These are phyloP conservation scores for Noctua pronuba DNA, from an alignment of 2,888 invertebrate genomes.

Conservation along the genomic window DNA sequence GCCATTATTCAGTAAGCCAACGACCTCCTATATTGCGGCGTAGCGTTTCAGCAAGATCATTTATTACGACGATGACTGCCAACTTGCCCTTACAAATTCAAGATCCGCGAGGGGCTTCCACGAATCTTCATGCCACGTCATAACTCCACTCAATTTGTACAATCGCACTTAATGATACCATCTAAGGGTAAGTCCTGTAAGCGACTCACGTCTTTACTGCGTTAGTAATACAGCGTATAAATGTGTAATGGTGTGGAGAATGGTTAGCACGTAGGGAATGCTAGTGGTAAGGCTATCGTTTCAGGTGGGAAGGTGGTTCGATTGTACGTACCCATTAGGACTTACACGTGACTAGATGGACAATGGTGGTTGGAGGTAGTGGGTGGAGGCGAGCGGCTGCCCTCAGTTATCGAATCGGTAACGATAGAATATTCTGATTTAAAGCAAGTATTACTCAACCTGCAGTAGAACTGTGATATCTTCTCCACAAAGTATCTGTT, in stretches of 20 bases:
- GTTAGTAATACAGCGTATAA: conserved; percentile 66
- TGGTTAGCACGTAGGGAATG: conserved; percentile 53
- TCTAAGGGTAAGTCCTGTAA: conserved; percentile 57
- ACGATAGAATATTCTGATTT: conserved; percentile 4
- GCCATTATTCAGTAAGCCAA: conserved; percentile 65
- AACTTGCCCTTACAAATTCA: conserved; percentile 67
- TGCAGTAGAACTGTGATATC: too few relatives aligned
- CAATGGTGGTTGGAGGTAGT: conserved; percentile 34
- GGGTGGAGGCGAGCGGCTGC: conserved; percentile 1
- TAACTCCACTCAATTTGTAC: conserved; percentile 76
- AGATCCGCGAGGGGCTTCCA: conserved; percentile 61
- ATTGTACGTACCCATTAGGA: conserved; percentile 65
- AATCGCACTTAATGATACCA: conserved; percentile 73
- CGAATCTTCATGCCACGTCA: conserved; percentile 71
- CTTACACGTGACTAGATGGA: conserved; percentile 64
- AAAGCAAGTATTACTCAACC: background rate
- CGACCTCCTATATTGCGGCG: conserved; percentile 59
- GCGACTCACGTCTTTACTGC: conserved; percentile 67
- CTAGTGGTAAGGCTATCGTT: conserved; percentile 59
- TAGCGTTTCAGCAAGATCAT: conserved; percentile 67
- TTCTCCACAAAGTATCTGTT: too few relatives aligned
- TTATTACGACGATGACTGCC: conserved; percentile 69
- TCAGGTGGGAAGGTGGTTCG: conserved; percentile 56
- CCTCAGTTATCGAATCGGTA: conserved; percentile 27
- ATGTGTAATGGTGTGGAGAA: conserved; percentile 57